Evolutionary conservation across 1,140 invertebrate species (phyloP), one percentile per base, ranked within the genome.

Genomic region (Bombus haemorrhoidalis): DNA sequence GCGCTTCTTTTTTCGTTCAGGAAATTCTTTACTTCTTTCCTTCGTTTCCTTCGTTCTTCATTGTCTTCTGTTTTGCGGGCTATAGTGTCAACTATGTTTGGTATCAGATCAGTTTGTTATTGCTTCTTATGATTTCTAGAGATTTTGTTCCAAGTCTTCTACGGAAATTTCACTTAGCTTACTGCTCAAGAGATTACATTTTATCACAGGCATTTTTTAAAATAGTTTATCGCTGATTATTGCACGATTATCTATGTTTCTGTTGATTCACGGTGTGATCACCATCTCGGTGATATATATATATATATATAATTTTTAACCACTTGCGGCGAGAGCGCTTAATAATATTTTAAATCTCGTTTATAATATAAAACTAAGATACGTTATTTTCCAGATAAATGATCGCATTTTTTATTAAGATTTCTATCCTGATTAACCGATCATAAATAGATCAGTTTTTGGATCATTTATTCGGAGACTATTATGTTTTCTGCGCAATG

Each of bases 71-170:
- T 73, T 74, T 37, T 25, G 82, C 82, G 1, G 15, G 34, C 22
- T 53, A 76, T 83, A 76, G 39, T 39, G 37, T 32, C 39, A 72
- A 28, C 59, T 62, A 15, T 59, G 10, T 43, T 37, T 25, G 2
- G 22, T 68, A 28, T 32, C 32, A n/a, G n/a, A 43, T 66, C 13
- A 13, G 5, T 53, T 68, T 12, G 5, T 53, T 68, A 22, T 64
- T 43, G 74, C 64, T 80, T 78, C 28, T 80, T 59, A n/a, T 85
- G 3, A 37, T 80, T 80, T 85, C 18, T 85, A 80, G 53, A 73
- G 0, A 85, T 34, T 28, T 34, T 32, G 22, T 79, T 84, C 5
- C 2, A 15, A 32, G 25, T 59, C 13, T 34, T 68, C 32, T 71
- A 57, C 41, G 32, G 34, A 85, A 37, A 57, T 34, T 62, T 72